Conservation (phyloP, 2,113 vertebrate species). For the Elephantulus edwardii region DNA sequence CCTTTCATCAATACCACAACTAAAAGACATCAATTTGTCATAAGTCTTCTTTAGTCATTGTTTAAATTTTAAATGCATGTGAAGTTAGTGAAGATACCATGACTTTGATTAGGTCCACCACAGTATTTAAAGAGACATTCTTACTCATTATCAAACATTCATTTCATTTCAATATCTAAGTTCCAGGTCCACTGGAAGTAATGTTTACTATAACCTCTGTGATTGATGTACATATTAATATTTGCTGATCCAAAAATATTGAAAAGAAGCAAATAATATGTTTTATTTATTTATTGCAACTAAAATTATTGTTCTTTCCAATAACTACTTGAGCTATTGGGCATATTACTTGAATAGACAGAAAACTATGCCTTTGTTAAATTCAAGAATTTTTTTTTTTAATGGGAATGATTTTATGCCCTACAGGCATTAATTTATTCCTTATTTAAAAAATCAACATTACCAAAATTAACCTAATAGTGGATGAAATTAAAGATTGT, state of each 20-base stretch:
- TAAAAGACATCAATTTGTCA: no score
- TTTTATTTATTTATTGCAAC: accelerated
- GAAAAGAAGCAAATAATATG: accelerated
- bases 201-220: neutral
- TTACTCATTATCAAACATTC: no score
- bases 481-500: accelerated
- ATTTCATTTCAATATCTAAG: neutral
- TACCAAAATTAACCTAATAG: no score
- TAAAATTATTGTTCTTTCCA: neutral
- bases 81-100: no score
- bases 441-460: accelerated
- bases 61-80: no score
- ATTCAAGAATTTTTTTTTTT: neutral
- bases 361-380: accelerated
- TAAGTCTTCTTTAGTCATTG: no score
- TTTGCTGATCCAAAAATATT: neutral
- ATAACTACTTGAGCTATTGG: accelerated
- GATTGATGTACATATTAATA: accelerated
- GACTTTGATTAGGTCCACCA: no score
- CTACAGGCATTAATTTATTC: no score
- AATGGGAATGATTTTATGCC: accelerated
- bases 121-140: no score
- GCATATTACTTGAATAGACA: accelerated
- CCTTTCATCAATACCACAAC: no score
- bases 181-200: neutral